Percentiles rank a stretch among this genome's conserved stretches.
phyloP scores from a whole-genome alignment of 2,888 invertebrate species.

The Embidobia sp. region DNA sequence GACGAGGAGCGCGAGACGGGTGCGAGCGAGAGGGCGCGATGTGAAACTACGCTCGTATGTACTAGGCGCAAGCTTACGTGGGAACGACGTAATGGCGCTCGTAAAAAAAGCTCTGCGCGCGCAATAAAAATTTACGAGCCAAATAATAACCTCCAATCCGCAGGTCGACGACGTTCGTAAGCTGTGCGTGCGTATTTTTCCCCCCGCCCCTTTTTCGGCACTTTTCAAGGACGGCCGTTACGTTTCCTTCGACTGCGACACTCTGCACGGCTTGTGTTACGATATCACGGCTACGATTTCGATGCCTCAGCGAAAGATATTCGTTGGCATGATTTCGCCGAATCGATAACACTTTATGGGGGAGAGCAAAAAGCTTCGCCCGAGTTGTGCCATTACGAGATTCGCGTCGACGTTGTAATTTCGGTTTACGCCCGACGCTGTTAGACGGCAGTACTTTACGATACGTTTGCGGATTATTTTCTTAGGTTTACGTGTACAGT shows the following conservation, averaged over 20 bases:
- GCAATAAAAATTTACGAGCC: constrained; percentile 78
- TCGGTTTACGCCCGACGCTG: constrained; percentile 41
- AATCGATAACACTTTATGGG: constrained; percentile 54
- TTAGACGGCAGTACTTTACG: too few species aligned
- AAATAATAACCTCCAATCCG: constrained; percentile 74
- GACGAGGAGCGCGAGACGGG: constrained; percentile 68
- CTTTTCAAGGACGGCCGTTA: constrained; percentile 49
- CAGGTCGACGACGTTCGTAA: constrained; percentile 61
- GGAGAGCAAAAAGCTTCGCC: constrained; percentile 38
- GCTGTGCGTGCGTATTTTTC: constrained; percentile 38
- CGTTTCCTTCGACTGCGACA: constrained; percentile 24
- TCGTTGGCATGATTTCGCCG: constrained; percentile 50
- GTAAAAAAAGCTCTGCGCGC: constrained; percentile 75
- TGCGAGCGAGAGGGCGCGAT: constrained; percentile 17
- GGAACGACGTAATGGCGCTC: constrained; percentile 73
- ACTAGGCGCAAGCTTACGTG: constrained; percentile 71
- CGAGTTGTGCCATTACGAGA: constrained; percentile 43
- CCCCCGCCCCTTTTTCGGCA: constrained; percentile 18
- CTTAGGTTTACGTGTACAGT: too few species aligned
- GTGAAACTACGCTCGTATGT: constrained; percentile 58
- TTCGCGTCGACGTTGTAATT: constrained; percentile 42
- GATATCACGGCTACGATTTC: constrained; percentile 28
- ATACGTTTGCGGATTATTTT: too few species aligned
- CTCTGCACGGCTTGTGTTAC: constrained; percentile 16
- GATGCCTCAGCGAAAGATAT: constrained; percentile 43